Evolutionary conservation across 2,113 vertebrate species (phyloP).

Genomic region (Tretioscincus oriximinensis): DNA sequence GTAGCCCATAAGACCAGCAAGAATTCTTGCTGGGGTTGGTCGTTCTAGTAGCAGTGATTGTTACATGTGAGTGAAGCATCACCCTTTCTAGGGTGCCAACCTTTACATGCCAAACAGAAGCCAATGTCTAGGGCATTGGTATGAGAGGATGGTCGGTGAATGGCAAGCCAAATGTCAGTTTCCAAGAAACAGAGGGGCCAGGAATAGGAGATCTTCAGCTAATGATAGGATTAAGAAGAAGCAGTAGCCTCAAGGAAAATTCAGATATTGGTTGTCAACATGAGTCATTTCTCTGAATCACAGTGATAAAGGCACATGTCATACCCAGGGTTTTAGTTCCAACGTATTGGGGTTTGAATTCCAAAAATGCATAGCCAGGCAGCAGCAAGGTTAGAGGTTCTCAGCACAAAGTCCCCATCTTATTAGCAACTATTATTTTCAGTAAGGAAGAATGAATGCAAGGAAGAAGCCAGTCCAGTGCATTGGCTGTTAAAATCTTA

Average conservation of each 20-base stretch:
- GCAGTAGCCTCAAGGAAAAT: background rate
- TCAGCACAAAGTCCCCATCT: background rate
- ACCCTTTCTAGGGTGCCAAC: background rate
- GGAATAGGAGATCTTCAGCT: background rate
- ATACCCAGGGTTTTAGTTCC: background rate
- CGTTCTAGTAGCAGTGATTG: background rate
- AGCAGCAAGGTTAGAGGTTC: background rate
- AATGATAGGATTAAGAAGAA: background rate
- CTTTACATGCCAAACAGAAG: background rate
- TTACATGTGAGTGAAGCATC: background rate
- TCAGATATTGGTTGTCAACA: background rate
- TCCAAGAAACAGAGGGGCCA: background rate
- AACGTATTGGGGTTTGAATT: background rate
- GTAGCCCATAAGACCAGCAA: background rate
- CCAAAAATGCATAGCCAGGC: background rate
- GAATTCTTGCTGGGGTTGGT: background rate
- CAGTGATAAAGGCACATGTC: background rate
- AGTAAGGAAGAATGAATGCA: conserved; percentile 43
- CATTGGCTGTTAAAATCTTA: background rate
- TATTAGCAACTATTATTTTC: background rate
- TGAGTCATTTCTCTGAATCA: background rate
- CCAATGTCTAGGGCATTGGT: background rate
- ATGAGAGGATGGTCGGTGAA: background rate
- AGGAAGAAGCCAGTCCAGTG: background rate
- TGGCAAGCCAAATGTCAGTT: background rate